Percentiles rank a stretch among this genome's conserved stretches.
Conservation (phyloP, 2,888 invertebrate species). For the Mechanitis mazaeus region DNA sequence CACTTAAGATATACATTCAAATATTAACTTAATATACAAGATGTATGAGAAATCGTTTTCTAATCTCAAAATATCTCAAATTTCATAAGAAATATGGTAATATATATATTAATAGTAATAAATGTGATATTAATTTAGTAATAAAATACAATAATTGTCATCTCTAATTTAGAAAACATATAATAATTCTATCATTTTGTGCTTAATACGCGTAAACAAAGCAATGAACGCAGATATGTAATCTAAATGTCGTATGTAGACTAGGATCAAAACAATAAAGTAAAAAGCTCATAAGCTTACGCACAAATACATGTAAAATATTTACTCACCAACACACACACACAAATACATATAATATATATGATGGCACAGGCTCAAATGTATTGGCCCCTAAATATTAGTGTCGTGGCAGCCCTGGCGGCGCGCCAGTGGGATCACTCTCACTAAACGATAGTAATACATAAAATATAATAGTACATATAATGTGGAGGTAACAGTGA, state of each 20-base stretch:
- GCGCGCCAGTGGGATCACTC: conserved; percentile 69
- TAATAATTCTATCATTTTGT: too few species aligned
- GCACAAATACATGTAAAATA: conserved; percentile 53
- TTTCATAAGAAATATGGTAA: too few species aligned
- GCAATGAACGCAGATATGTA: neutral
- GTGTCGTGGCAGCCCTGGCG: conserved; percentile 65
- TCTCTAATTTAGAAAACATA: too few species aligned
- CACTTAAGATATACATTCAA: too few species aligned
- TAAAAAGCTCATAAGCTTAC: conserved; percentile 55
- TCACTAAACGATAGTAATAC: conserved; percentile 54
- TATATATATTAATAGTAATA: too few species aligned
- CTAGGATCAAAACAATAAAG: conserved; percentile 40
- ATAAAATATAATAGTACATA: conserved; percentile 45
- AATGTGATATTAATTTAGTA: too few species aligned
- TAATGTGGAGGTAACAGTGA: conserved; percentile 13
- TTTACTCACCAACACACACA: conserved; percentile 20
- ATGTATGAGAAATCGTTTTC: too few species aligned
- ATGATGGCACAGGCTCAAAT: conserved; percentile 55
- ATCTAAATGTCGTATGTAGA: neutral
- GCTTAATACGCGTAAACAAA: too few species aligned
- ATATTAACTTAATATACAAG: too few species aligned
- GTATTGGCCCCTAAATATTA: conserved; percentile 70
- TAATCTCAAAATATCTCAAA: too few species aligned
- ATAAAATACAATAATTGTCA: too few species aligned
- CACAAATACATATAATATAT: conserved; percentile 65